Percentiles rank a stretch among this genome's conserved stretches.
phyloP scores from a whole-genome alignment of 2,113 vertebrate genomes.

The Guaruba guarouba region DNA sequence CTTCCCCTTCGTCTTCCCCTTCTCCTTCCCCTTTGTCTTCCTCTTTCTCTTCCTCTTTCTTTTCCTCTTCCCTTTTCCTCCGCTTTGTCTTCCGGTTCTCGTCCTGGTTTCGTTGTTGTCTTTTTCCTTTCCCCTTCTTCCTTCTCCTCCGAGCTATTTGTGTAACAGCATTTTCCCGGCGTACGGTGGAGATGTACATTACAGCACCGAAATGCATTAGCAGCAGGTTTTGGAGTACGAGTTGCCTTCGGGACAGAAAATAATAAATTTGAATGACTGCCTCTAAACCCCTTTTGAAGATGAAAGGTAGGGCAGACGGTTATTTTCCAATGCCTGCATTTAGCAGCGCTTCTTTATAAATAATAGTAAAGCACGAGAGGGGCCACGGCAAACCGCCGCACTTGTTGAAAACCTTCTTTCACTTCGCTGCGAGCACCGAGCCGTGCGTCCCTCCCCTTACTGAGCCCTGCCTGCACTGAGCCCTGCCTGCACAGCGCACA shows the following conservation, averaged over 20 bases:
- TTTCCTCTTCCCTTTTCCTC: too few relatives aligned
- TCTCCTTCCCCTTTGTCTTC: too few relatives aligned
- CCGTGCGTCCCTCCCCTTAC: not conserved
- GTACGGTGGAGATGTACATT: not conserved
- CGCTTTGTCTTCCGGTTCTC: too few relatives aligned
- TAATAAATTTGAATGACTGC: not conserved
- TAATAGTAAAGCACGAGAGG: not conserved
- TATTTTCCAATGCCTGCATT: not conserved
- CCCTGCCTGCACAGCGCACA: not conserved
- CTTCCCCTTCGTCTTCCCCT: too few relatives aligned
- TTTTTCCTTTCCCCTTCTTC: not conserved
- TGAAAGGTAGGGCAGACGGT: not conserved
- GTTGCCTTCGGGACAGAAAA: slow-evolving; percentile 29
- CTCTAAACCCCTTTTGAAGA: slow-evolving; percentile 11
- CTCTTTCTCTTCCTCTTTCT: too few relatives aligned
- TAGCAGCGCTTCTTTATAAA: slow-evolving; percentile 18
- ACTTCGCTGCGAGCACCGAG: not conserved
- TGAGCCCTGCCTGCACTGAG: too few relatives aligned
- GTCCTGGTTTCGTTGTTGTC: too few relatives aligned
- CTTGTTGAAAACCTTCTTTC: not conserved
- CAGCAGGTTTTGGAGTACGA: not conserved
- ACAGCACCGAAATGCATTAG: not conserved
- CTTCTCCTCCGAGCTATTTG: not conserved
- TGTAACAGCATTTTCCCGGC: not conserved
- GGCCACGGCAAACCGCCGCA: not conserved